Evolutionary conservation across 2,888 invertebrate species (phyloP), one percentile per base, ranked within the genome.

Genomic region (Synergus japonicus): DNA sequence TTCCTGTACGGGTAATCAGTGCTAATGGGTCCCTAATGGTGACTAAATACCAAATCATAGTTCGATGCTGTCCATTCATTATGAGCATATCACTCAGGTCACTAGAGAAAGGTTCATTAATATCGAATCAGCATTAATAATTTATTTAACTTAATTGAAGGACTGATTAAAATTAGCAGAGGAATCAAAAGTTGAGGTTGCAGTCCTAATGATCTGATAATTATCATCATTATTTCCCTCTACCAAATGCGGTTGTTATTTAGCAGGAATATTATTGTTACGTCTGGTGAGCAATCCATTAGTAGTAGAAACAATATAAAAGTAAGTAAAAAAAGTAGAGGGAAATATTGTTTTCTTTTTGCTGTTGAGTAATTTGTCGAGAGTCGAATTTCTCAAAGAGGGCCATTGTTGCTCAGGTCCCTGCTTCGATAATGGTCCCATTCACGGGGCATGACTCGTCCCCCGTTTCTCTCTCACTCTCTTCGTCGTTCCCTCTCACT

Each of bases 41-140:
- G 90, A 90, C 90, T 90, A 90, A 90, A 90, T 89, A 90, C 89
- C 89, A 89, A 90, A 90, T 89, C 90, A 89, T 87, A 88, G 89
- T 89, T 90, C 88, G 88, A 90, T 90, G 90, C 86, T 87, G 86
- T 88, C 84, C 89, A 66, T 76, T 81, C 78, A 80, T 73, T 49
- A 73, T 22, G 13, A 15, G 15, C 46, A 54, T 37, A 15, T 37
- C 73, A 73, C 29, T 67, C 43, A 15, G 29, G 49, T 54, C 29
- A 49, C 49, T 18, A 0, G 22, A 22, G 43, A 44, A 22, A 46
- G 43, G n/a, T 54, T 54, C 73, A 73, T 73, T 54, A 73, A 73
- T 69, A 67, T 46, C 46, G 44, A 67, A 44, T 67, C 10, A 67
- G 22, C 13, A 29, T 29, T 29, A 29, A 29, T 29, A 29, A 29